These are phyloP conservation scores for Drosophila murphyi DNA, from an alignment of 1,140 invertebrate genomes.

Conservation along the genomic window DNA sequence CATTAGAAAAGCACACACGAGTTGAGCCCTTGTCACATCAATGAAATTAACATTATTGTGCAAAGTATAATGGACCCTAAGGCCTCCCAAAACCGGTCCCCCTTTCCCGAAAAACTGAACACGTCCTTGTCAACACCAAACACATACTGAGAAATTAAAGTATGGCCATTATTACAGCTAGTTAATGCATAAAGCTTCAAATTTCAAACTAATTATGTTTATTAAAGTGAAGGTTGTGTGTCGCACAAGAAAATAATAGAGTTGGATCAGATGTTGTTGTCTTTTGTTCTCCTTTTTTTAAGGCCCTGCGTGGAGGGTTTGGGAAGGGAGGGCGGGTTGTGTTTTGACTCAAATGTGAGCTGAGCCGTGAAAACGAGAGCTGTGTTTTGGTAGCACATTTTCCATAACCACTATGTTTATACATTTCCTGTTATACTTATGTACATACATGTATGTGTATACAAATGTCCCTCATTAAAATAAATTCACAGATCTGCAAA, in stretches of 20 bases:
- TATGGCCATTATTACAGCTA: too few species aligned
- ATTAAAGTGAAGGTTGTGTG: not conserved
- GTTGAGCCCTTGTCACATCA: not conserved
- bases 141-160: not conserved
- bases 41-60: not conserved
- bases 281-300: not conserved
- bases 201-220: not conserved
- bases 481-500: too few species aligned
- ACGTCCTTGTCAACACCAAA: not conserved
- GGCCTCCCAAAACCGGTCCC: not conserved
- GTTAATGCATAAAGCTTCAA: not conserved
- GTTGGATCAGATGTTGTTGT: not conserved
- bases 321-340: not conserved
- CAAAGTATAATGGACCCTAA: not conserved
- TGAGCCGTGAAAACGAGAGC: too few species aligned
- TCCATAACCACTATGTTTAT: too few species aligned
- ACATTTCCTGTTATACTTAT: too few species aligned
- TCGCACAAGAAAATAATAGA: not conserved
- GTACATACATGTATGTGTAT: too few species aligned
- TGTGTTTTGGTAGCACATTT: too few species aligned
- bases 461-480: too few species aligned
- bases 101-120: too few species aligned
- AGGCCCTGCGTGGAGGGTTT: too few species aligned
- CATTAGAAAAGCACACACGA: constrained; percentile 6
- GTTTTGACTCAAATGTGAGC: not conserved